Evolutionary conservation across 2,797 vertebrate species (phyloP).

Genomic region (Rhabdophis nuchalis): DNA sequence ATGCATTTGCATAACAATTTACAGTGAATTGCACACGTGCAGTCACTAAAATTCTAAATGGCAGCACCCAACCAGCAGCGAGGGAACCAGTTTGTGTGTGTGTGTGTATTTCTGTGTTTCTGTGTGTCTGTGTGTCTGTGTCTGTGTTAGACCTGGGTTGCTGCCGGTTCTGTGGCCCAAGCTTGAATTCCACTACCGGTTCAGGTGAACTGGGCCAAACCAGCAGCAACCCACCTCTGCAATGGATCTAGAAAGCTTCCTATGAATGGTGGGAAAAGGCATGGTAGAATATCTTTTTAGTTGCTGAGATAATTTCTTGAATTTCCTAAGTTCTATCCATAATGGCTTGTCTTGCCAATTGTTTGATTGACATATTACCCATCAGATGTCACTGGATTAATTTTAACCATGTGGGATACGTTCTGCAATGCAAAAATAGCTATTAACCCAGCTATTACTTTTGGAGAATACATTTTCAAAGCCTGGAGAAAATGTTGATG

Average conservation of each 20-base stretch:
- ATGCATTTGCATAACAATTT: no score
- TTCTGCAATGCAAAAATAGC: background rate
- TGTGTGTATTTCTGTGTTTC: no score
- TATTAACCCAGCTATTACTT: background rate
- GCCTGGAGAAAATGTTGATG: background rate
- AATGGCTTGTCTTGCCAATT: background rate
- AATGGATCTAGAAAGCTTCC: background rate
- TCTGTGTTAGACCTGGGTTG: no score
- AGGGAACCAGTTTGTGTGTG: no score
- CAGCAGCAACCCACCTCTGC: no score
- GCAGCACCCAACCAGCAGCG: no score
- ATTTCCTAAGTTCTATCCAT: background rate
- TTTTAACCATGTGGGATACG: background rate
- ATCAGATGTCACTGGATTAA: background rate
- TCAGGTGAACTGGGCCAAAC: no score
- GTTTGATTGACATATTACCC: background rate
- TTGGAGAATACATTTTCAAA: background rate
- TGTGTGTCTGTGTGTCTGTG: no score
- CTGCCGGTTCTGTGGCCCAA: no score
- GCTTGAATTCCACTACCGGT: no score
- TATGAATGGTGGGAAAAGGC: background rate
- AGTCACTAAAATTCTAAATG: no score
- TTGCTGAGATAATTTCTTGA: background rate
- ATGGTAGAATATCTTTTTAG: background rate
- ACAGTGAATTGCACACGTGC: no score